Evolutionary conservation across 2,797 vertebrate genomes (phyloP).

Genomic region (Gymnodraco acuticeps): DNA sequence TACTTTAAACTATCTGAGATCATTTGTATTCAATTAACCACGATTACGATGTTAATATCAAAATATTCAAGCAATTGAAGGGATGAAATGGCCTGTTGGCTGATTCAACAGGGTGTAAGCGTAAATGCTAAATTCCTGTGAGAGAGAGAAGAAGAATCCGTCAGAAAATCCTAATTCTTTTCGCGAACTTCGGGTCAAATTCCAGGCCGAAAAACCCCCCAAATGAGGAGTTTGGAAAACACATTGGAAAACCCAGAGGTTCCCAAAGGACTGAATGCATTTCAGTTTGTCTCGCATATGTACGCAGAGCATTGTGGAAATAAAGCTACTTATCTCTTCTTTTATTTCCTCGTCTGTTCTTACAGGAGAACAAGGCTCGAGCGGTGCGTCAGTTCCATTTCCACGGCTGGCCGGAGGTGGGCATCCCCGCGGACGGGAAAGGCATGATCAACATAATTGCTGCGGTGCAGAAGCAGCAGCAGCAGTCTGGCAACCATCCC

Average conservation of each 20-base stretch:
- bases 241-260: accelerated
- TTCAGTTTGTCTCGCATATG: neutral
- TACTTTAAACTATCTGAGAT: neutral
- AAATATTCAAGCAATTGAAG: no score
- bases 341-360: neutral
- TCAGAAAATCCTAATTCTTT: no score
- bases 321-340: neutral
- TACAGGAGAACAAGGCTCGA: conserved; percentile 95
- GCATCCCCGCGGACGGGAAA: conserved; percentile 95
- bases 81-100: neutral
- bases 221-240: neutral
- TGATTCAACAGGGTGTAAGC: neutral
- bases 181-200: no score
- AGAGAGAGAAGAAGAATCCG: no score
- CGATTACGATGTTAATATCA: no score
- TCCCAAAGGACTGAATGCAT: neutral
- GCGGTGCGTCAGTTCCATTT: conserved; percentile 97
- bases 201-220: no score
- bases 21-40: no score
- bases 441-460: conserved; percentile 99
- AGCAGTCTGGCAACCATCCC: conserved; percentile 98
- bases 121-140: no score
- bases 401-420: conserved; percentile 98
- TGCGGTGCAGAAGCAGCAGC: conserved; percentile 97
- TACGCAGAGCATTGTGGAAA: neutral